A percentile compares a stretch with the other conserved stretches of the same genome.
These are phyloP conservation scores for Drosophila paulistorum DNA, from an alignment of 1,140 invertebrate genomes.

Conservation along the genomic window DNA sequence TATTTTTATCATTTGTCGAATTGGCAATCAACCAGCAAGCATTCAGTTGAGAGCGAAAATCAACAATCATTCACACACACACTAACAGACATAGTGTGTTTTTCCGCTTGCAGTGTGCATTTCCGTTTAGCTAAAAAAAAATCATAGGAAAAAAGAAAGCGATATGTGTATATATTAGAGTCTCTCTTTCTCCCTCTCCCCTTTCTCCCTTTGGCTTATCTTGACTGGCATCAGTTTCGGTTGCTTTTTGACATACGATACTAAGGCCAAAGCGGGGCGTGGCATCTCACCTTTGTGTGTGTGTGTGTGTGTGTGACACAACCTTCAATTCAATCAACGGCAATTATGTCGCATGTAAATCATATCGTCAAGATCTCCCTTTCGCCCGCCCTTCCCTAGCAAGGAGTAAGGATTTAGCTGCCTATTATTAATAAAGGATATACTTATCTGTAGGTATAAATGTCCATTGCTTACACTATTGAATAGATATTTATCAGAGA, in stretches of 20 bases:
- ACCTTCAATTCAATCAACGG: constrained; percentile 67
- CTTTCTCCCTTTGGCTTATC: constrained; percentile 26
- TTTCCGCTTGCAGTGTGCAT: constrained; percentile 39
- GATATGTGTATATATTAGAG: constrained; percentile 5
- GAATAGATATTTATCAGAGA: constrained; percentile 3
- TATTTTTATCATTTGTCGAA: constrained; percentile 18
- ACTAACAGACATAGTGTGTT: constrained; percentile 5
- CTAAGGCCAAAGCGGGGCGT: constrained; percentile 1
- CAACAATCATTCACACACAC: constrained; percentile 25
- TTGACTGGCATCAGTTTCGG: constrained; percentile 22
- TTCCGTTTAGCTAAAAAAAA: constrained; percentile 48
- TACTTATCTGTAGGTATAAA: neutral
- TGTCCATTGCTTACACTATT: neutral
- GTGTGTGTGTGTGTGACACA: constrained; percentile 48
- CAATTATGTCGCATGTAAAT: constrained; percentile 69
- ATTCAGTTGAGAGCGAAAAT: constrained; percentile 57
- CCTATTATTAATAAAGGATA: neutral
- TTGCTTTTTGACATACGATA: constrained; percentile 64
- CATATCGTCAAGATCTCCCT: constrained; percentile 46
- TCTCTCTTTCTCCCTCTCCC: neutral
- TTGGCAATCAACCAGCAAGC: constrained; percentile 33
- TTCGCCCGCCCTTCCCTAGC: neutral
- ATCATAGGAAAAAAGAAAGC: constrained; percentile 1
- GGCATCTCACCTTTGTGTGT: constrained; percentile 56
- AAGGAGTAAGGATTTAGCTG: neutral